Evolutionary conservation across 2,888 invertebrate species (phyloP), one percentile per base, ranked within the genome.

Genomic region (Abscondita cerata): DNA sequence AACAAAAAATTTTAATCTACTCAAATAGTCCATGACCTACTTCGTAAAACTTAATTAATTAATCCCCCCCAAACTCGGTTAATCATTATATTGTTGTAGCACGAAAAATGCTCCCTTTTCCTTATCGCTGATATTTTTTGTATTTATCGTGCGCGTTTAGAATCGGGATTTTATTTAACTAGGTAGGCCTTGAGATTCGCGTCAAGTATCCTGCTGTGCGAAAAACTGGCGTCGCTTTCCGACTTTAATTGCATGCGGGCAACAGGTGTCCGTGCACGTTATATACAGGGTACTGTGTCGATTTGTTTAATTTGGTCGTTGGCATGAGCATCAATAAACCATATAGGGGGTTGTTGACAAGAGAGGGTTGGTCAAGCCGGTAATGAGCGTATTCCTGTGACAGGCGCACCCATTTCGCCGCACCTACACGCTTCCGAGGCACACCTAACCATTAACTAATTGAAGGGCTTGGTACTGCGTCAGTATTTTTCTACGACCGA

Each of bases 361-460:
- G 54, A 52, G 62, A 57, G 62, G 62, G 62, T 62, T 62, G 44
- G 62, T 54, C 58, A 54, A 33, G 53, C 65, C 64, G 67, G 65
- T 68, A 68, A 68, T 68, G 65, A 68, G 65, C 63, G 62, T 65
- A 65, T 67, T 66, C 66, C 66, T 62, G 61, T 59, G 64, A 66
- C 62, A 63, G 62, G 59, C 64, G 62, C 67, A 44, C 67, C 61
- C 62, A 25, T 2, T 58, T 51, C 15, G 55, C 64, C 66, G 64
- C 66, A 65, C 68, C 69, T 66, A 61, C 64, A 66, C 18, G 67
- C 68, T 66, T 69, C 69, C 68, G 66, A 64, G 68, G 68, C 67
- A 72, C 73, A 71, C 72, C 73, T 72, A 70, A 67, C 65, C 73
- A 75, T 75, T 75, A 74, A 68, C 72, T 74, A 75, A 74, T 75